These are phyloP conservation scores for Hemiprocne comata DNA, from an alignment of 2,113 vertebrate species.

Conservation along the genomic window DNA sequence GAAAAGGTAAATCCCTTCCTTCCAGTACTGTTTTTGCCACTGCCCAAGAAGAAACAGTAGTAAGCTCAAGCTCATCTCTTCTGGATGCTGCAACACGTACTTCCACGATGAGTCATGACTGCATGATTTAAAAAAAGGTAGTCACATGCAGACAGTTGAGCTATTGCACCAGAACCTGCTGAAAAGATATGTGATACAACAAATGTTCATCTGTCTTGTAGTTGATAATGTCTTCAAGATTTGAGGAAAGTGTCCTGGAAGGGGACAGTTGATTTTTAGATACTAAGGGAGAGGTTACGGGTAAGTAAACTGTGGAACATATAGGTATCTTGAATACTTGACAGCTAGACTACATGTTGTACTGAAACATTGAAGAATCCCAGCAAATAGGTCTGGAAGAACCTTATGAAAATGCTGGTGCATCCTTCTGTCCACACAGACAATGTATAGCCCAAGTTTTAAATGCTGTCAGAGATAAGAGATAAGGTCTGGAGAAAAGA, in stretches of 20 bases:
- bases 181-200: not conserved
- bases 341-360: not conserved
- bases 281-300: not conserved
- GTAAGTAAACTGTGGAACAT: not conserved
- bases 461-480: too few relatives aligned
- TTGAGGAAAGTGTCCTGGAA: not conserved
- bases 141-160: slow-evolving; percentile 32
- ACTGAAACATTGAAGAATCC: not conserved
- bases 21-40: not conserved
- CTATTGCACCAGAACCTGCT: not conserved
- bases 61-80: not conserved
- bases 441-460: not conserved
- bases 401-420: not conserved
- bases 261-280: not conserved
- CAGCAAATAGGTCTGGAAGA: not conserved
- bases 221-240: not conserved
- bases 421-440: not conserved
- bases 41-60: not conserved
- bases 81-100: not conserved
- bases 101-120: slow-evolving; percentile 49
- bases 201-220: not conserved
- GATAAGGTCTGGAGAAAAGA: too few relatives aligned
- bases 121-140: slow-evolving; percentile 48
- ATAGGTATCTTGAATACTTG: not conserved
- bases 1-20: not conserved